Base-by-base conservation (phyloP, 2,113 vertebrate genomes). In the Rousettus leschenaultii region DNA sequence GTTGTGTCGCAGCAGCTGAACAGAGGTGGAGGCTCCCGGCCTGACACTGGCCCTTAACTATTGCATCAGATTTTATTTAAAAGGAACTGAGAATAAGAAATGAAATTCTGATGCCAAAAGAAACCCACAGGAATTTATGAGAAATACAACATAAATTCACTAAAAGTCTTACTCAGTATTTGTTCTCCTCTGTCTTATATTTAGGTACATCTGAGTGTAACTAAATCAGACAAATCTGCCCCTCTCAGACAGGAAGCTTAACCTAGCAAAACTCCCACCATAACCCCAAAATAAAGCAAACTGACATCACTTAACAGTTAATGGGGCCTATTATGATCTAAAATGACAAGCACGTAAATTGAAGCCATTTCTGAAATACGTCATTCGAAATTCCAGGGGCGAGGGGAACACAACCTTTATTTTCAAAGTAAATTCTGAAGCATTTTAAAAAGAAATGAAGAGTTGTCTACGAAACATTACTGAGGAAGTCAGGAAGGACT, bases 91-190 rank as follows among this genome's bases (percentile, higher is more conserved):
- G 77, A 65, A 90, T 59, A 94, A 97, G 84, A 94, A 95, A 95
- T 95, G 75, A 80, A 94, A 95, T 95, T 83, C 57, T 86, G 28
- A 57, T 88, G 95, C 94, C 95, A 97, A 92, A 92, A 89, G 77
- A 77, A 97, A 95, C 77, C 96, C 97, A 94, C 96, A 96, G 94
- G 93, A 97, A 97, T 96, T 94, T 79, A 91, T 91, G 94, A 96
- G 95, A 93, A 92, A 78, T 83, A 40, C 91, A 92, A 43, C 88
- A 87, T 51, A 61, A 92, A 96, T 78, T 65, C 71, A 26, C 87
- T 82, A 26, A 83, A 91, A 57, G 55, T 94, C 85, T 85, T 94
- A 87, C 57, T 95, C 86, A 82, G 94, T 91, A 40, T 96, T 92
- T 96, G 33, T 88, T 85, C 84, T 86, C 48, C 22, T 84, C 80